A percentile compares a stretch with the other conserved stretches of the same genome.
These are phyloP conservation scores for Beaufortia kweichowensis DNA, from an alignment of 2,113 vertebrate species.

Conservation along the genomic window DNA sequence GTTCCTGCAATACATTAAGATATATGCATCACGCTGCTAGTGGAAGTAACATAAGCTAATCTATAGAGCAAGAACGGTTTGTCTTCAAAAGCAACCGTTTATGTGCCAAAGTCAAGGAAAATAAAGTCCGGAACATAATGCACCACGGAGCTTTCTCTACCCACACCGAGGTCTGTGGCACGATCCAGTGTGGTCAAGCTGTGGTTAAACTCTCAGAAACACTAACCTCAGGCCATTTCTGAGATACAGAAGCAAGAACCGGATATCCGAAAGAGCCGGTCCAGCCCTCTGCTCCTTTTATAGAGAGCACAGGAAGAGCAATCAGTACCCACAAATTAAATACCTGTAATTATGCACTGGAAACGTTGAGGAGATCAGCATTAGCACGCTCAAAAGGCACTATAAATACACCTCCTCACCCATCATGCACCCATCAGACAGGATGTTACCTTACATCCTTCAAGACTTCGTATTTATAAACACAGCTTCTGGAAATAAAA, in stretches of 20 bases:
- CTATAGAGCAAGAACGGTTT: constrained; percentile 4
- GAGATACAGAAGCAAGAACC: constrained; percentile 64
- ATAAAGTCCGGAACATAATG: constrained; percentile 73
- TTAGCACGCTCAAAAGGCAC: constrained; percentile 27
- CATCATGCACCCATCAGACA: constrained; percentile 29
- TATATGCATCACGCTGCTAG: background rate
- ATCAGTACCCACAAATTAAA: constrained; percentile 52
- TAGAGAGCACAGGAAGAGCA: constrained; percentile 60
- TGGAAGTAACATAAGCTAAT: background rate
- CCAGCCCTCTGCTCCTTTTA: constrained; percentile 59
- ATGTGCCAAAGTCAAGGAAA: constrained; percentile 61
- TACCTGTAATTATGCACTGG: constrained; percentile 32
- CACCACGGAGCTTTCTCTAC: constrained; percentile 65
- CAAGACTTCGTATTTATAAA: constrained; percentile 21
- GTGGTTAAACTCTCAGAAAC: constrained; percentile 62
- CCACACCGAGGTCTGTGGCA: constrained; percentile 61
- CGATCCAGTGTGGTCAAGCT: constrained; percentile 62
- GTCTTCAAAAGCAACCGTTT: constrained; percentile 62
- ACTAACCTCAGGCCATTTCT: constrained; percentile 65
- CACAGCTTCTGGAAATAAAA: constrained; percentile 11
- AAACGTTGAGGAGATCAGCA: constrained; percentile 38
- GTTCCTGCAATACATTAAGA: background rate
- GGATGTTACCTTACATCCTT: constrained; percentile 37
- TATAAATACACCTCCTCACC: constrained; percentile 39
- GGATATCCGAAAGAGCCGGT: constrained; percentile 71